A percentile compares a stretch with the other conserved stretches of the same genome.
Evolutionary conservation across 1,140 invertebrate genomes (phyloP).

Genomic region (Meloidogyne exigua): DNA sequence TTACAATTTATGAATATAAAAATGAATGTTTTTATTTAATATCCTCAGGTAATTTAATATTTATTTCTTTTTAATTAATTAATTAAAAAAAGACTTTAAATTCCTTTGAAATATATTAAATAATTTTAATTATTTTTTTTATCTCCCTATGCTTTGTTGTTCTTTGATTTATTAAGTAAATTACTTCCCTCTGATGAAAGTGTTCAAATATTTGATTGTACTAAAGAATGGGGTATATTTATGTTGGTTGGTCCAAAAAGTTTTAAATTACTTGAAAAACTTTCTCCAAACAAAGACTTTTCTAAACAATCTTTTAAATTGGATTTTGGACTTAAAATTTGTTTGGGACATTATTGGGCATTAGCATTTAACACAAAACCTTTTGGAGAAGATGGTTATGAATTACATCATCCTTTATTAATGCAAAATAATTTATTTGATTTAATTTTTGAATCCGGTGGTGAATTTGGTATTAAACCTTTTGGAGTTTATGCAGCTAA

Average conservation of each 20-base stretch:
- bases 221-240: neutral
- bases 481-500: neutral
- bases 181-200: neutral
- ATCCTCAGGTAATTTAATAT: neutral
- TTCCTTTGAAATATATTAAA: no score
- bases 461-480: neutral
- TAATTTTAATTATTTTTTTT: no score
- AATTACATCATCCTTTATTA: constrained; percentile 5
- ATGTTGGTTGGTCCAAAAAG: neutral
- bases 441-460: neutral
- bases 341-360: neutral
- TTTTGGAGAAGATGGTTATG: neutral
- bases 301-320: neutral
- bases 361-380: neutral
- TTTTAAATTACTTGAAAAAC: neutral
- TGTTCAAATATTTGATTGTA: constrained; percentile 1
- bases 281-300: neutral
- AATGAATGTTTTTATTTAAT: constrained; percentile 2
- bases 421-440: constrained; percentile 1
- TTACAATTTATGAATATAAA: neutral
- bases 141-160: neutral
- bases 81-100: no score
- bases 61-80: no score
- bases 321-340: neutral
- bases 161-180: neutral